These are phyloP conservation scores for Exocentrus adspersus DNA, from an alignment of 2,888 invertebrate genomes.

Conservation along the genomic window DNA sequence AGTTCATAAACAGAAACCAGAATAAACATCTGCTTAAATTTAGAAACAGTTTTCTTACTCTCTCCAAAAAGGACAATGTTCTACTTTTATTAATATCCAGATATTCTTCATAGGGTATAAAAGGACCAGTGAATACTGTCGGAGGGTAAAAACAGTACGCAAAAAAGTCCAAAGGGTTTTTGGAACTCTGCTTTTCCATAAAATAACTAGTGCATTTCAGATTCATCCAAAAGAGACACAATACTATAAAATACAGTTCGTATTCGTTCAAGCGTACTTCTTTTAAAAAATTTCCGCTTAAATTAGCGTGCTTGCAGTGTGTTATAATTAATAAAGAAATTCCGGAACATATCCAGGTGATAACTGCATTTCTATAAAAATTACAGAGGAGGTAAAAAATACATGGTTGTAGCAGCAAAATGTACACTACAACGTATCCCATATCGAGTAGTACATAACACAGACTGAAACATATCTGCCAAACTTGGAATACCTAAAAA, in stretches of 20 bases:
- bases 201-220: conserved; percentile 81
- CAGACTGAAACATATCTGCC: conserved; percentile 67
- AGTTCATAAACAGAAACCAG: conserved; percentile 77
- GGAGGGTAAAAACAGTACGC: conserved; percentile 88
- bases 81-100: conserved; percentile 59
- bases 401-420: conserved; percentile 65
- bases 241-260: conserved; percentile 65
- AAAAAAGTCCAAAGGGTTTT: conserved; percentile 66
- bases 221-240: conserved; percentile 76
- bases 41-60: conserved; percentile 62
- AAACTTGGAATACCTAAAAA: conserved; percentile 65
- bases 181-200: conserved; percentile 65
- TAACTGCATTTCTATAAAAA: conserved; percentile 60
- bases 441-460: conserved; percentile 57
- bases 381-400: conserved; percentile 62
- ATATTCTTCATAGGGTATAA: conserved; percentile 81
- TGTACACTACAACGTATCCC: conserved; percentile 44
- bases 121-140: conserved; percentile 84
- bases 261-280: conserved; percentile 59
- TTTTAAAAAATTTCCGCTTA: conserved; percentile 41
- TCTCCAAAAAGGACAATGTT: conserved; percentile 52
- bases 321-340: conserved; percentile 59
- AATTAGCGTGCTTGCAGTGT: conserved; percentile 43
- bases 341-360: conserved; percentile 69
- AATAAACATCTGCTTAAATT: conserved; percentile 70